phyloP scores from a whole-genome alignment of 2,888 invertebrate species.

The Lepidocyrtinus sp. region DNA sequence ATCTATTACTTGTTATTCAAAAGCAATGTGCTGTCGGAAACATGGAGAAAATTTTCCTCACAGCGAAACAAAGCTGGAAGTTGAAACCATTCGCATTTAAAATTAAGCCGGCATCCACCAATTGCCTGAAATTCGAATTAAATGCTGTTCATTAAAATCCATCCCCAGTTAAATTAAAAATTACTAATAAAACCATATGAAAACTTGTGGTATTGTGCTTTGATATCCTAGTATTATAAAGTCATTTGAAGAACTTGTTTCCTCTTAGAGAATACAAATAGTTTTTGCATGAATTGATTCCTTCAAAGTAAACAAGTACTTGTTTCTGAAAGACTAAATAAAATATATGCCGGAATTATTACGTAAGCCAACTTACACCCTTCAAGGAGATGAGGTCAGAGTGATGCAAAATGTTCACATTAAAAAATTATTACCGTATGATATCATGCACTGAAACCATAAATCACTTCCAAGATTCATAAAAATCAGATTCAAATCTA shows the following conservation, averaged over 20 bases:
- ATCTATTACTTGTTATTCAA: conserved; percentile 56
- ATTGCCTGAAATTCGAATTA: conserved; percentile 48
- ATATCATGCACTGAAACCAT: conserved; percentile 30
- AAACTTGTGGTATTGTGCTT: too few species aligned
- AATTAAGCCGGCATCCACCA: conserved; percentile 64
- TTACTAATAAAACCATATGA: too few species aligned
- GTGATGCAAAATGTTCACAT: conserved; percentile 10
- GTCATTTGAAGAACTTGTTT: background rate
- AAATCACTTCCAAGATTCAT: conserved; percentile 30
- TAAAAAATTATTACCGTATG: conserved; percentile 23
- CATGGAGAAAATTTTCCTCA: conserved; percentile 65
- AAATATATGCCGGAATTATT: background rate
- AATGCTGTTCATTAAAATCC: background rate
- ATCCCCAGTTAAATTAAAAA: too few species aligned
- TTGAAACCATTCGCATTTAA: conserved; percentile 66
- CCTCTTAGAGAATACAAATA: too few species aligned
- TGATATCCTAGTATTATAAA: too few species aligned
- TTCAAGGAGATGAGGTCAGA: background rate
- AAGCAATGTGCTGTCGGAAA: conserved; percentile 55
- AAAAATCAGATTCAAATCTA: background rate
- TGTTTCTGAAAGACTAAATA: too few species aligned
- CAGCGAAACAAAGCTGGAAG: conserved; percentile 67
- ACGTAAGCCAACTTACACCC: background rate
- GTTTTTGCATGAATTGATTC: too few species aligned
- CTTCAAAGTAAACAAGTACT: too few species aligned